Percentiles rank a stretch among this genome's conserved stretches.
Conservation (phyloP, 2,797 vertebrate species). For the Epinephelus awoara region DNA sequence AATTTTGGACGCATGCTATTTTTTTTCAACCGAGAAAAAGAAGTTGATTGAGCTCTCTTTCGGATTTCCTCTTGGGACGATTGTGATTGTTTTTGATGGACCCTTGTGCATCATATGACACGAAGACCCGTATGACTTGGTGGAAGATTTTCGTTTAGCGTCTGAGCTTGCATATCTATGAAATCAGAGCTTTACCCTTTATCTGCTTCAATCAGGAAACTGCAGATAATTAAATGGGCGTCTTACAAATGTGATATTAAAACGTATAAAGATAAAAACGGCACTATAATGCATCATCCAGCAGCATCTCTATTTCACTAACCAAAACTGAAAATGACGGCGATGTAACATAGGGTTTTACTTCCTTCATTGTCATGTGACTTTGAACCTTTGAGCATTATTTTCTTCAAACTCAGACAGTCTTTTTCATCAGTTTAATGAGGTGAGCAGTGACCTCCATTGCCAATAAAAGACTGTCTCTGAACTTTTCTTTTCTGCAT, state of each 20-base stretch:
- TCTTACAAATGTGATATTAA: conserved; percentile 73
- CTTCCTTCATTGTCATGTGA: conserved; percentile 85
- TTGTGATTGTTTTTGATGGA: conserved; percentile 28
- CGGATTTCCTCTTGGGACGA: conserved; percentile 39
- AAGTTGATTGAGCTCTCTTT: conserved; percentile 7
- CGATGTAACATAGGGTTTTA: conserved; percentile 81
- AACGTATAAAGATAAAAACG: conserved; percentile 42
- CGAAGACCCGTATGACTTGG: conserved; percentile 34
- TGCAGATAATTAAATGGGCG: conserved; percentile 59
- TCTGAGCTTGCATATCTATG: conserved; percentile 72
- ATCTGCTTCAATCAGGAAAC: conserved; percentile 51
- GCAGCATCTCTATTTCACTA: conserved; percentile 73
- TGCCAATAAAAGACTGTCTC: conserved; percentile 85
- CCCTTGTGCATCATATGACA: conserved; percentile 23
- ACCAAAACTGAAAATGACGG: conserved; percentile 76
- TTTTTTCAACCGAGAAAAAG: conserved; percentile 30
- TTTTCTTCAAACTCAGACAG: conserved; percentile 76
- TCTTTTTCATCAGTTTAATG: conserved; percentile 90
- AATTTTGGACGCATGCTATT: conserved; percentile 38
- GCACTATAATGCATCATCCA: conserved; percentile 71
- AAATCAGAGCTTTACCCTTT: conserved; percentile 64
- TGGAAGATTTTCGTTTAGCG: conserved; percentile 38
- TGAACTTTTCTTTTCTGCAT: conserved; percentile 85
- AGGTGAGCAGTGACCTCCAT: conserved; percentile 91
- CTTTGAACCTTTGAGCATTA: conserved; percentile 73